Evolutionary conservation across 2,113 vertebrate genomes (phyloP).

Genomic region (Oreochromis aureus): DNA sequence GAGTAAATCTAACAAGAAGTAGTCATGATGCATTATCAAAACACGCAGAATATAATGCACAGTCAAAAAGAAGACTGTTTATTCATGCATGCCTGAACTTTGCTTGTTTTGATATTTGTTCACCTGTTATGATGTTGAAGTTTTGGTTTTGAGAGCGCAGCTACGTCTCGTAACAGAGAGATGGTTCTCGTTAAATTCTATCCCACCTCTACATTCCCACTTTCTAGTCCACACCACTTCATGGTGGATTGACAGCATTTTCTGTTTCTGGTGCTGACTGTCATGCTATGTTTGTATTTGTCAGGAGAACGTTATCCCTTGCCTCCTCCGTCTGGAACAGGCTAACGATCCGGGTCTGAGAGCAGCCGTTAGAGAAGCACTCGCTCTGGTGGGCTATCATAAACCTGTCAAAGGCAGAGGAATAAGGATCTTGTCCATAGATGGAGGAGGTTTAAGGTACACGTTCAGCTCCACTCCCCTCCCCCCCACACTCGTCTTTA

Average conservation of each 20-base stretch:
- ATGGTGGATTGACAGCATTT: background rate
- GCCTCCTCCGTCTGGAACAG: conserved; percentile 83
- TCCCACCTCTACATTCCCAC: background rate
- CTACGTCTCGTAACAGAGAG: background rate
- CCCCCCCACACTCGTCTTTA: background rate
- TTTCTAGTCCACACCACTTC: background rate
- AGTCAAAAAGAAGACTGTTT: background rate
- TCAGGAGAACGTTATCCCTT: conserved; percentile 87
- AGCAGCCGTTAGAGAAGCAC: conserved; percentile 86
- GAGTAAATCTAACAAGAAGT: background rate
- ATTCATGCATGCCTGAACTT: background rate
- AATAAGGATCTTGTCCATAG: conserved; percentile 85
- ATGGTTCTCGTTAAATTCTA: background rate
- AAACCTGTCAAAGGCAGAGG: conserved; percentile 87
- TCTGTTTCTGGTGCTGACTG: background rate
- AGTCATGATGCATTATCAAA: background rate
- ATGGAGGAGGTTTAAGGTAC: conserved; percentile 85
- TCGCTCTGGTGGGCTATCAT: conserved; percentile 85
- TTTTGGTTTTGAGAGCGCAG: background rate
- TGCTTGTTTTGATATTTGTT: background rate
- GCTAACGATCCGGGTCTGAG: conserved; percentile 81
- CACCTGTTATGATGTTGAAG: background rate
- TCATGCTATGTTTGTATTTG: background rate
- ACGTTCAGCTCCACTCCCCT: background rate
- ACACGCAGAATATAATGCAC: background rate